Evolutionary conservation across 2,888 invertebrate species (phyloP).

Genomic region (Parnassius glacialis): DNA sequence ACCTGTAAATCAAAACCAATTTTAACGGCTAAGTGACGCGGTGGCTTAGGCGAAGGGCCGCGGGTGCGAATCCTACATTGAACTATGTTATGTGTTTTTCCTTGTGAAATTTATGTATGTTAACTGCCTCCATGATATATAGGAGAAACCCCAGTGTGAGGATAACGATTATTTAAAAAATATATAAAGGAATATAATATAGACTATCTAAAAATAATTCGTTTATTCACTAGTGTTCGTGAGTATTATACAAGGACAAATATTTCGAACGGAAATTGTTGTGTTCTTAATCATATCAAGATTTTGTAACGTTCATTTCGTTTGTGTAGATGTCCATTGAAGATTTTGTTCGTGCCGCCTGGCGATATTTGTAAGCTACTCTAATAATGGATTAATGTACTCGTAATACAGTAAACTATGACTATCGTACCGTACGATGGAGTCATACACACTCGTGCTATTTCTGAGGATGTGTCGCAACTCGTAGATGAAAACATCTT

Average conservation of each 20-base stretch:
- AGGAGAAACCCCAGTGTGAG: too few species aligned
- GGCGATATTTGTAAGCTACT: background rate
- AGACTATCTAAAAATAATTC: conserved; percentile 21
- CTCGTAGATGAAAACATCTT: conserved; percentile 1
- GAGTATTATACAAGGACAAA: conserved; percentile 41
- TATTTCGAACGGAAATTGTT: conserved; percentile 56
- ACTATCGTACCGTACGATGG: too few species aligned
- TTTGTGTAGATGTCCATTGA: background rate
- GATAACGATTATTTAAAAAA: conserved; percentile 36
- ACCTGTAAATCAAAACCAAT: background rate
- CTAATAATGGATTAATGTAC: background rate
- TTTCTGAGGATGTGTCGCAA: background rate
- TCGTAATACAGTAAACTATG: too few species aligned
- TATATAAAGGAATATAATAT: background rate
- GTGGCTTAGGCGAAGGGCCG: too few species aligned
- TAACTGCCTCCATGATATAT: too few species aligned
- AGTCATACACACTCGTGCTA: background rate
- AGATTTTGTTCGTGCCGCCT: background rate
- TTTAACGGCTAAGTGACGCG: conserved; percentile 7
- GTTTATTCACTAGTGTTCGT: too few species aligned
- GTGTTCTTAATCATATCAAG: conserved; percentile 41
- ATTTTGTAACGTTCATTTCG: background rate
- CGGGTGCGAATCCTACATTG: too few species aligned
- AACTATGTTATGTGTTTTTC: too few species aligned
- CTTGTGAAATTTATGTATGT: too few species aligned